These are phyloP conservation scores for Drosophila tsacasi DNA, from an alignment of 1,140 invertebrate species.

Conservation along the genomic window DNA sequence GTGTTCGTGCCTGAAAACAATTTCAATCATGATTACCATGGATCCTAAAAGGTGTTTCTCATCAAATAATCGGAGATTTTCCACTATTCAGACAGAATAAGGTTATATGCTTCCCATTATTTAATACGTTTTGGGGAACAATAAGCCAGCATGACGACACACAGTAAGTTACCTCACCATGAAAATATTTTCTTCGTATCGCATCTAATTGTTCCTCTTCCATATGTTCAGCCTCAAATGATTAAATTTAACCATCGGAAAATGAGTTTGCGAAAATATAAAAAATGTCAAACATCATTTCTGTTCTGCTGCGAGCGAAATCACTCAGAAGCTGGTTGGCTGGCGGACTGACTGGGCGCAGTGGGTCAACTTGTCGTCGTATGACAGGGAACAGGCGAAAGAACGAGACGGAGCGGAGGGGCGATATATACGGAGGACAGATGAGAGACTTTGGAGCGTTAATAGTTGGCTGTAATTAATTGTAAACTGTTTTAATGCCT, in stretches of 20 bases:
- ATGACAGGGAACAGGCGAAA: conserved; percentile 49
- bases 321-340: conserved; percentile 37
- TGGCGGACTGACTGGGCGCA: conserved; percentile 20
- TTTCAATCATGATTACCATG: conserved; percentile 4
- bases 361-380: conserved; percentile 62
- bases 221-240: conserved; percentile 31
- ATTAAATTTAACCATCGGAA: conserved; percentile 31
- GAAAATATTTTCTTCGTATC: conserved; percentile 20
- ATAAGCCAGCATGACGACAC: neutral
- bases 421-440: neutral
- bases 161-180: conserved; percentile 5
- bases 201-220: conserved; percentile 35
- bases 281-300: conserved; percentile 62
- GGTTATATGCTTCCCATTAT: neutral
- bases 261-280: conserved; percentile 38
- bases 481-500: conserved; percentile 71
- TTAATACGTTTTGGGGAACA: neutral
- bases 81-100: neutral
- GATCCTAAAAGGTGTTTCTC: neutral
- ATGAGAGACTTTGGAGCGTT: conserved; percentile 40
- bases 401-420: conserved; percentile 23
- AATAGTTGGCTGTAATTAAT: conserved; percentile 70
- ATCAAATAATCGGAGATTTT: neutral
- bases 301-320: conserved; percentile 23
- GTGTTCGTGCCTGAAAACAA: conserved; percentile 5